phyloP scores from a whole-genome alignment of 2,113 vertebrate genomes.

The Hemicordylus capensis region DNA sequence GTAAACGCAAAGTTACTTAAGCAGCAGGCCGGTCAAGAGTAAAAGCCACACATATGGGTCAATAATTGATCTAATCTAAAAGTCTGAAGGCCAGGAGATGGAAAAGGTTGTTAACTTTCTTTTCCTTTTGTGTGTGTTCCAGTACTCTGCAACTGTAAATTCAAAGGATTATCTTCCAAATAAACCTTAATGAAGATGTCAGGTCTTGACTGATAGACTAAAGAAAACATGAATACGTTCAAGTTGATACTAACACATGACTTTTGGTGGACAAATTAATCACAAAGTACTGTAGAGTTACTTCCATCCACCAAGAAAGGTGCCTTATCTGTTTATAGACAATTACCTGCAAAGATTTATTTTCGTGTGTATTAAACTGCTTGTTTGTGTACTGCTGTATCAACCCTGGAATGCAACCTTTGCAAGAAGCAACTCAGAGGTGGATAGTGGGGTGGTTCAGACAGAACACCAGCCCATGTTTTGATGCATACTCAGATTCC shows the following conservation, averaged over 20 bases:
- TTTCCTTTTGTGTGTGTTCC: conserved; percentile 27
- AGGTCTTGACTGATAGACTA: conserved; percentile 13
- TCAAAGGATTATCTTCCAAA: conserved; percentile 28
- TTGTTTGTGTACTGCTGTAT: background rate
- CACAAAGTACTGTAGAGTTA: conserved; percentile 20
- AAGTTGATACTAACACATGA: background rate
- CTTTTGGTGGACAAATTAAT: conserved; percentile 41
- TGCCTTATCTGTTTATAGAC: background rate
- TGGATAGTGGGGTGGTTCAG: background rate
- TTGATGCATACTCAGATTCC: background rate
- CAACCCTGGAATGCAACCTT: background rate
- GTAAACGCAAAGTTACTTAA: background rate
- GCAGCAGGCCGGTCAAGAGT: conserved; percentile 18
- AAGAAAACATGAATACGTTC: conserved; percentile 13
- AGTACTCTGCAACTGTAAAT: background rate
- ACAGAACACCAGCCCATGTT: background rate
- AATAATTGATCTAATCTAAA: conserved; percentile 10
- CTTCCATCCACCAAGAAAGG: conserved; percentile 11
- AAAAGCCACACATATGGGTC: background rate
- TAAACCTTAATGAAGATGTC: conserved; percentile 28
- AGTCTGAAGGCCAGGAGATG: conserved; percentile 11
- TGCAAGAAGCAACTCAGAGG: background rate
- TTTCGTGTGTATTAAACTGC: background rate
- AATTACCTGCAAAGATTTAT: background rate
- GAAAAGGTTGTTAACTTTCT: conserved; percentile 12